phyloP scores from a whole-genome alignment of 2,797 vertebrate genomes.

The Sebastes diploproa region DNA sequence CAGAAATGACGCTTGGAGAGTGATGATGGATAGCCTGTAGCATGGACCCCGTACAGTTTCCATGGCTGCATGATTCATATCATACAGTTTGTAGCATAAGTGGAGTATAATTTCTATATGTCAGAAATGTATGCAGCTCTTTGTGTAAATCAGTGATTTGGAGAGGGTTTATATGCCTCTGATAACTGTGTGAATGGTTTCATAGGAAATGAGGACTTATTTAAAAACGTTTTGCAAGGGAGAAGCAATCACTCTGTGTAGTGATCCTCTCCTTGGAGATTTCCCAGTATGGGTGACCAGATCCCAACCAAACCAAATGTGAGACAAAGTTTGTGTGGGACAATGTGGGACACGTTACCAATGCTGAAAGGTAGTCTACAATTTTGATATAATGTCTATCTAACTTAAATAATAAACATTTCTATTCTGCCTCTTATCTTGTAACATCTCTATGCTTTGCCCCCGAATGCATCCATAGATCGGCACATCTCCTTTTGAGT shows the following conservation, averaged over 20 bases:
- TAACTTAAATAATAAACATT: too few relatives aligned
- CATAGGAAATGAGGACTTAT: neutral
- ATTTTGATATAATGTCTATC: too few relatives aligned
- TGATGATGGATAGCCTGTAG: slow-evolving; percentile 19
- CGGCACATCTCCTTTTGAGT: too few relatives aligned
- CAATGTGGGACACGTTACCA: too few relatives aligned
- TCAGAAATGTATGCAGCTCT: neutral
- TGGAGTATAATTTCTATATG: neutral
- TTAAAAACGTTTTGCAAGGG: neutral
- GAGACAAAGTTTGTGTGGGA: too few relatives aligned
- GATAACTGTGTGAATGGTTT: neutral
- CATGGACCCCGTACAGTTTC: neutral
- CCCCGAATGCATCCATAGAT: too few relatives aligned
- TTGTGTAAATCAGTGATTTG: neutral
- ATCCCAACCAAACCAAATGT: too few relatives aligned
- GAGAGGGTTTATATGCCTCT: neutral
- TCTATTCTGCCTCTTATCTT: too few relatives aligned
- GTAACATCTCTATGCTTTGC: too few relatives aligned
- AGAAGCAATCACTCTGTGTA: slow-evolving; percentile 25
- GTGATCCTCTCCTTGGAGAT: slow-evolving; percentile 22
- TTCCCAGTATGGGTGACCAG: neutral
- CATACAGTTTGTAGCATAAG: neutral
- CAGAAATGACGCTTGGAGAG: neutral
- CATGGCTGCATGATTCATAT: neutral
- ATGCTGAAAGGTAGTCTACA: too few relatives aligned